Evolutionary conservation across 2,797 vertebrate genomes (phyloP).

Genomic region (Eulemur coronatus): DNA sequence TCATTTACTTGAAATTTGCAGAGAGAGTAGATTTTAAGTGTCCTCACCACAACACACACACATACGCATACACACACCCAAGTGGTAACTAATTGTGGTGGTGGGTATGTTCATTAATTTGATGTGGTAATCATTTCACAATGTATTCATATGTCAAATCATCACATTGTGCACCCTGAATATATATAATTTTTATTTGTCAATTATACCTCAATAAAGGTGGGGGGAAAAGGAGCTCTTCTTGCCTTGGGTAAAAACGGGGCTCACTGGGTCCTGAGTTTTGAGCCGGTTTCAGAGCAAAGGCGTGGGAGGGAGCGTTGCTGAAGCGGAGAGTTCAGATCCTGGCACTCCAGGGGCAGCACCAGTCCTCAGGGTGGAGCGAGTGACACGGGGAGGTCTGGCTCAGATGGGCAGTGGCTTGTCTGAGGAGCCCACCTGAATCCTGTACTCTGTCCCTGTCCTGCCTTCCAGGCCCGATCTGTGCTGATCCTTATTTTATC

Average conservation of each 20-base stretch:
- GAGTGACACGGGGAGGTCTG: neutral
- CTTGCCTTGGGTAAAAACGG: neutral
- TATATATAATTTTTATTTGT: neutral
- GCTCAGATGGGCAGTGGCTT: neutral
- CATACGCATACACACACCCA: too few species aligned
- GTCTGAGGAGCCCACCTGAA: neutral
- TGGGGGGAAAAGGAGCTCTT: neutral
- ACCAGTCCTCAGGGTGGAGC: neutral
- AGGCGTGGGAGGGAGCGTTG: too few species aligned
- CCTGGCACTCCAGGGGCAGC: neutral
- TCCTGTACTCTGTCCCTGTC: neutral
- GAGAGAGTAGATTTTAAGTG: neutral
- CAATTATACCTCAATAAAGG: neutral
- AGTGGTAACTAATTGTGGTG: too few species aligned
- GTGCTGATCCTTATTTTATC: too few species aligned
- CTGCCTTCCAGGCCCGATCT: neutral
- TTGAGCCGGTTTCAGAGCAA: neutral
- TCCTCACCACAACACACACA: neutral
- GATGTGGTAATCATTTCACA: neutral
- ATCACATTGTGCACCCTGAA: neutral
- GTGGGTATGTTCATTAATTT: neutral
- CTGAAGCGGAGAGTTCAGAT: neutral
- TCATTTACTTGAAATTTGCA: neutral
- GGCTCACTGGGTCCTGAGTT: neutral
- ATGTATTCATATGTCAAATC: neutral